phyloP scores from a whole-genome alignment of 2,113 vertebrate species.

The Seriola aureovittata region DNA sequence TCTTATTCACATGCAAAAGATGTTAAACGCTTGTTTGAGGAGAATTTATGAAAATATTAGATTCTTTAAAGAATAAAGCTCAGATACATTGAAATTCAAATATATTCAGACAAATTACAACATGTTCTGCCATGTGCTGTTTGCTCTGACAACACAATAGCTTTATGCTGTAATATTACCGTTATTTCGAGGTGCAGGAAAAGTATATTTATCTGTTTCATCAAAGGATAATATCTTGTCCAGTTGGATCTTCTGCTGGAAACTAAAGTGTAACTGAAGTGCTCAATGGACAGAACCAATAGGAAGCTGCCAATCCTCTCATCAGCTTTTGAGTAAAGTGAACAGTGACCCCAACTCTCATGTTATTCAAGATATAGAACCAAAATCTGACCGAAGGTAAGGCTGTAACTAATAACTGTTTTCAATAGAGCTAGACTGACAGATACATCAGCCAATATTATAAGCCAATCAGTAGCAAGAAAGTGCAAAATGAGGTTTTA shows the following conservation, averaged over 20 bases:
- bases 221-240: neutral
- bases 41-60: neutral
- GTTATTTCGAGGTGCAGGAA: neutral
- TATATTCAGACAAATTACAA: neutral
- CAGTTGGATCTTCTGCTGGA: neutral
- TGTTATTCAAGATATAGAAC: neutral
- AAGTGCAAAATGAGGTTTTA: no score
- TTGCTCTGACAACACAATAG: neutral
- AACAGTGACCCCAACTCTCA: no score
- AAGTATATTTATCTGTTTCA: neutral
- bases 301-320: no score
- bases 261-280: neutral
- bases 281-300: neutral
- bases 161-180: neutral
- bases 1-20: constrained; percentile 1
- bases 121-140: neutral
- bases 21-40: neutral
- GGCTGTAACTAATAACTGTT: no score
- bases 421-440: no score
- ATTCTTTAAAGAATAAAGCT: neutral
- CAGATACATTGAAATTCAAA: neutral
- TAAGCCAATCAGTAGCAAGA: no score
- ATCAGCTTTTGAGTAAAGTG: no score
- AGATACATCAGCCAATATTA: no score
- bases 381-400: no score